These are phyloP conservation scores for Berghia stephanieae DNA, from an alignment of 1,140 invertebrate species.

Conservation along the genomic window DNA sequence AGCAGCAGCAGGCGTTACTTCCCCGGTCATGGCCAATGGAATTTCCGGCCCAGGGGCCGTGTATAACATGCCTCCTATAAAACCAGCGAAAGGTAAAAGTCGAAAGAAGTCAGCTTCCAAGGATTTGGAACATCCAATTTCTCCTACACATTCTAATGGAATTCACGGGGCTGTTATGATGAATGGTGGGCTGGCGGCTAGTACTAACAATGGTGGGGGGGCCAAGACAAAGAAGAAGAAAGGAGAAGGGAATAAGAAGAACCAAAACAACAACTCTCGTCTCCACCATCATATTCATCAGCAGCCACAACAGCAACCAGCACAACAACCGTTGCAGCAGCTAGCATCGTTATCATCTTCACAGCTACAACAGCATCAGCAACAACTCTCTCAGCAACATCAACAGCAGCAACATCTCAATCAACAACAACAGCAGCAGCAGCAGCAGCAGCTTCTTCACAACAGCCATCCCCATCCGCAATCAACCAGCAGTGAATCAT, in stretches of 20 bases:
- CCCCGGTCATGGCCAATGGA: too few relatives aligned
- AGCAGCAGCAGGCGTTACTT: constrained; percentile 46
- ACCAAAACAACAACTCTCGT: too few relatives aligned
- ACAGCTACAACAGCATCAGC: constrained; percentile 22
- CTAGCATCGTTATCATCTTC: too few relatives aligned
- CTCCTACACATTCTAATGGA: constrained; percentile 37
- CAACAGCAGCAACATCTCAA: too few relatives aligned
- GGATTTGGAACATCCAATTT: constrained; percentile 24
- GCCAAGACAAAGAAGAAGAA: constrained; percentile 50
- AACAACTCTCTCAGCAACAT: not conserved
- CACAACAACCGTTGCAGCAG: too few relatives aligned
- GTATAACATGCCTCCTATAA: constrained; percentile 40
- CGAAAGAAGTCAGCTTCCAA: constrained; percentile 36
- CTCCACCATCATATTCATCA: too few relatives aligned
- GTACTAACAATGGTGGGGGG: constrained; percentile 28
- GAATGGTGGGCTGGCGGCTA: constrained; percentile 6
- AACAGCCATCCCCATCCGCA: constrained; percentile 19
- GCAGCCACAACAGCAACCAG: not conserved
- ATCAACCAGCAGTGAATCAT: constrained; percentile 69
- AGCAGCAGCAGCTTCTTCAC: constrained; percentile 12
- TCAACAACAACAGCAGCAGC: constrained; percentile 23
- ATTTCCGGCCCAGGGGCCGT: too few relatives aligned
- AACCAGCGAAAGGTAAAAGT: constrained; percentile 49
- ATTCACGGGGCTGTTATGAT: too few relatives aligned
- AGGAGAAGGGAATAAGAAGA: constrained; percentile 9